Evolutionary conservation across 2,888 invertebrate species (phyloP).

Genomic region (Cantharis rufa): DNA sequence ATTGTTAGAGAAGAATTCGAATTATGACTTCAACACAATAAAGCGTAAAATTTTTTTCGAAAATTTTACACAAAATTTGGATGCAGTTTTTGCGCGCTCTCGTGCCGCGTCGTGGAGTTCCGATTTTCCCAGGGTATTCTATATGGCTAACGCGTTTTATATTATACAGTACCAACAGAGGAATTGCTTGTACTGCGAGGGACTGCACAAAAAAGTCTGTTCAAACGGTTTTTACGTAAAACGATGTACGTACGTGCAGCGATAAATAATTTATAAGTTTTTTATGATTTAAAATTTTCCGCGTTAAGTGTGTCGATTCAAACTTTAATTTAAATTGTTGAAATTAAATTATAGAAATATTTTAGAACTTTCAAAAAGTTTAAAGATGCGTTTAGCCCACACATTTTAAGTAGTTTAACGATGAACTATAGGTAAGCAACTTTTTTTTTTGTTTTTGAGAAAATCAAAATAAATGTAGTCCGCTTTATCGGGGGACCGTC

Average conservation of each 20-base stretch:
- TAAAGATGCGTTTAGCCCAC: conserved; percentile 8
- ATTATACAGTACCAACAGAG: conserved; percentile 28
- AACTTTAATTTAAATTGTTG: background rate
- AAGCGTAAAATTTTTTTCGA: background rate
- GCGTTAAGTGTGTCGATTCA: background rate
- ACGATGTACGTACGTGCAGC: conserved; percentile 2
- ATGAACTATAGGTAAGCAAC: conserved; percentile 20
- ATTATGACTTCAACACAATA: background rate
- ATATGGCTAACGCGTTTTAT: conserved; percentile 28
- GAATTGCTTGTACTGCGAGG: conserved; percentile 17
- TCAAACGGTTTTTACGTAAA: conserved; percentile 19
- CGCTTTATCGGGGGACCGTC: background rate
- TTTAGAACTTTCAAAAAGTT: background rate
- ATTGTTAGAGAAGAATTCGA: background rate
- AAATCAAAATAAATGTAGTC: background rate
- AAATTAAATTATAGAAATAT: background rate
- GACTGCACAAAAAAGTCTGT: conserved; percentile 8
- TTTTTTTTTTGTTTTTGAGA: background rate
- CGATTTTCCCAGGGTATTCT: conserved; percentile 37
- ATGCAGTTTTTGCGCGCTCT: conserved; percentile 27
- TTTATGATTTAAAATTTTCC: background rate
- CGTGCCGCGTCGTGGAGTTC: conserved; percentile 28
- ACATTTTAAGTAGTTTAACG: conserved; percentile 20
- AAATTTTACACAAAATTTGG: background rate
- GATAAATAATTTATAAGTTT: conserved; percentile 1